Evolutionary conservation across 2,888 invertebrate genomes (phyloP).

Genomic region (Sarcophaga caerulescens): DNA sequence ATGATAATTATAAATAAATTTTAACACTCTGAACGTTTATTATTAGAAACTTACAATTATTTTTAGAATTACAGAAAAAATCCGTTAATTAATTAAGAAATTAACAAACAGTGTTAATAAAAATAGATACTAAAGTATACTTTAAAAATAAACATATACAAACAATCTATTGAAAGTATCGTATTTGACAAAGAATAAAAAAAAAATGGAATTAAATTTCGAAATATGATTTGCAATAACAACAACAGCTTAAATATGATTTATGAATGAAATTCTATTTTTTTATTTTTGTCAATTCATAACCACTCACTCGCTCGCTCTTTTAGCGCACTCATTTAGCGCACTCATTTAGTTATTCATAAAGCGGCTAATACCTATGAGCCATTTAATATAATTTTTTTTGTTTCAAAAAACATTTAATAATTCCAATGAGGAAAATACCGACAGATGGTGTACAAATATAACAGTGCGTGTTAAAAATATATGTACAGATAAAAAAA

Average conservation of each 20-base stretch:
- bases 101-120: constrained; percentile 27
- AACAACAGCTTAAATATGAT: constrained; percentile 1
- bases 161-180: neutral
- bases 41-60: neutral
- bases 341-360: neutral
- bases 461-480: constrained; percentile 6
- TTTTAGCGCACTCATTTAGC: neutral
- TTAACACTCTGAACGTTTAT: constrained; percentile 4
- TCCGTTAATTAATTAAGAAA: constrained; percentile 48
- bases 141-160: too few species aligned
- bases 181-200: neutral
- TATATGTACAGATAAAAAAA: neutral
- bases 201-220: neutral
- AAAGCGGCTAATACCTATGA: neutral
- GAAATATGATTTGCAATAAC: constrained; percentile 36
- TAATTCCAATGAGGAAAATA: constrained; percentile 22
- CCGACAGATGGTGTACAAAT: neutral
- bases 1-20: neutral
- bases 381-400: neutral
- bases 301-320: too few species aligned
- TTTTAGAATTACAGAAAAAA: neutral
- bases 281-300: constrained; percentile 19
- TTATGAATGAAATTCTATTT: constrained; percentile 46
- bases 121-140: neutral
- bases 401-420: constrained; percentile 9